Base-by-base conservation (phyloP, 2,113 vertebrate species). In the Archocentrus centrarchus region DNA sequence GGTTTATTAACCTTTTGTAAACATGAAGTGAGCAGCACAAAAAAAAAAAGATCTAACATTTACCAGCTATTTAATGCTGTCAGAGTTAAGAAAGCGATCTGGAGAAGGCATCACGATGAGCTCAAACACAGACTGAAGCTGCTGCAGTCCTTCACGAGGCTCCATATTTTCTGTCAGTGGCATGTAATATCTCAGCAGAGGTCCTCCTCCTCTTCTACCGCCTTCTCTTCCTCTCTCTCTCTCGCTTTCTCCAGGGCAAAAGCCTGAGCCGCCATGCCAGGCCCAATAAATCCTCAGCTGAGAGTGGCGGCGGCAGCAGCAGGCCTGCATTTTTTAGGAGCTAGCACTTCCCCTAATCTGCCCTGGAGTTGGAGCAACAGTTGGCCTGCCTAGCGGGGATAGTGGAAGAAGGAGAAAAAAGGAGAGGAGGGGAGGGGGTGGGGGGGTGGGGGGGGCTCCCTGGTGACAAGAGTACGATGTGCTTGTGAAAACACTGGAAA, bases 261-360 rank as follows among this genome's bases (percentile, higher is more conserved):
- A 83, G 90, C 90, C 80, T 15, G 86, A 66, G 80, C 87, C 20
- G 59, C 83, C 84, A 79, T 59, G 82, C 93, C 88, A 93, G 88
- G 73, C 91, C 93, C 86, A 93, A 90, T 93, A 90, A 93, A 94
- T 96, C 93, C 90, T 92, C 86, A 60, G 85, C 87, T 24, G 77
- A 86, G 85, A 92, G 94, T 39, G 70, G 92, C 77, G 2, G 91
- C 61, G 1, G 89, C 90, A 11, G 86, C 88, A 92, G 92, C 82
- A 93, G 93, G 86, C 81, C 77, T 75, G 89, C 93, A 93, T 96
- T 95, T 89, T 93, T 93, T 86, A 91, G 90, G 77, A 93, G 93
- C 88, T 87, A 79, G 77, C 85, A 91, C 83, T 93, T 94, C 86
- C 92, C 89, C 89, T 88, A 89, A 89, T 91, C 89, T 89, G 90